These are phyloP conservation scores for Yasuhikotakia modesta DNA, from an alignment of 2,797 vertebrate genomes.

Conservation along the genomic window DNA sequence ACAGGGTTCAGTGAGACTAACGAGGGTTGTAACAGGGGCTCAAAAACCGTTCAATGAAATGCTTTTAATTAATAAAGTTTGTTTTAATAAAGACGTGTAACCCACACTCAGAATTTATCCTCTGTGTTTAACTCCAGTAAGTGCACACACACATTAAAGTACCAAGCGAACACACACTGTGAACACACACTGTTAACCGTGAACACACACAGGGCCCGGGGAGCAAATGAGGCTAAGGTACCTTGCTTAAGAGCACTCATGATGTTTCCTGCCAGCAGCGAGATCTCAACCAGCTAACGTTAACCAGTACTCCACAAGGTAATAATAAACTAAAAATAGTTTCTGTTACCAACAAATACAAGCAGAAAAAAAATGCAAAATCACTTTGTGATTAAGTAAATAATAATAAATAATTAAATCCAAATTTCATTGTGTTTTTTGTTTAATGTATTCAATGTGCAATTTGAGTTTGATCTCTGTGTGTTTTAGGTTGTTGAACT, in stretches of 20 bases:
- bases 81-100: too few relatives aligned
- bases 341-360: not conserved
- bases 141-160: too few relatives aligned
- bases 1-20: not conserved
- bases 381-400: not conserved
- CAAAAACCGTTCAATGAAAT: not conserved
- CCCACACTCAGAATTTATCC: too few relatives aligned
- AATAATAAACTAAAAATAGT: slow-evolving; percentile 4
- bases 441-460: slow-evolving; percentile 14
- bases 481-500: slow-evolving; percentile 2
- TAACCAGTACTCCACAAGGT: too few relatives aligned
- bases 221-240: too few relatives aligned
- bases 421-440: slow-evolving; percentile 11
- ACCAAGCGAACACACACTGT: too few relatives aligned
- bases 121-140: too few relatives aligned
- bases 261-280: too few relatives aligned
- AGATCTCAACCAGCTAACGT: too few relatives aligned
- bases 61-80: not conserved
- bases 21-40: not conserved
- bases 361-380: not conserved
- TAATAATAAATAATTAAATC: not conserved
- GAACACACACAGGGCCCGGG: too few relatives aligned
- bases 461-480: slow-evolving; percentile 32
- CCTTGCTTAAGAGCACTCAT: too few relatives aligned
- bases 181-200: too few relatives aligned